Conservation (phyloP, 2,797 vertebrate species). For the Rhincodon typus region DNA sequence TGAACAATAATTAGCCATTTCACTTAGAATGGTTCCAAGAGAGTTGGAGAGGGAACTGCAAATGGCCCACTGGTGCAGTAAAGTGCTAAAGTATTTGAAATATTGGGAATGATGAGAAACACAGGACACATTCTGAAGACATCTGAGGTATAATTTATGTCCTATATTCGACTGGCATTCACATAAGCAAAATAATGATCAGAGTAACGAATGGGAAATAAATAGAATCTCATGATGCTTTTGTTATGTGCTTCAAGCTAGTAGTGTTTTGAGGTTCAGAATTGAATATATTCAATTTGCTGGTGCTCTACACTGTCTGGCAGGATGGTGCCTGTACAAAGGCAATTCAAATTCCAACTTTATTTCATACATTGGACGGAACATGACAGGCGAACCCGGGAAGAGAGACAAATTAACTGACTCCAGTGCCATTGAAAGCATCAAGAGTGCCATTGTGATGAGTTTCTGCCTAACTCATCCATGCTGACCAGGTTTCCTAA, state of each 20-base stretch:
- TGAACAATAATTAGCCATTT: neutral
- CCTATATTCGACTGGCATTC: neutral
- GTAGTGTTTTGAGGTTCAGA: neutral
- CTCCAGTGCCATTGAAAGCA: neutral
- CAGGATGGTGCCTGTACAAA: neutral
- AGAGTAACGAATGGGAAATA: neutral
- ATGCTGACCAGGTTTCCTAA: no score
- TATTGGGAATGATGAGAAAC: neutral
- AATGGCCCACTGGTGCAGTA: neutral
- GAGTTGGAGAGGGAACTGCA: neutral
- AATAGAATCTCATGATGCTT: neutral
- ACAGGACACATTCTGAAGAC: neutral
- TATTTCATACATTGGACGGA: neutral
- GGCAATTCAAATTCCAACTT: neutral
- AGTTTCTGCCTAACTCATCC: neutral
- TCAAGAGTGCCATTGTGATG: neutral
- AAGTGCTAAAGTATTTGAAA: neutral
- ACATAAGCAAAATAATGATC: neutral
- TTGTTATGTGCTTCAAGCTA: neutral
- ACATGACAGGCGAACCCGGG: neutral
- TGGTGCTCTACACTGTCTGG: neutral
- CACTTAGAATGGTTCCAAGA: neutral
- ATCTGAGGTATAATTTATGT: neutral
- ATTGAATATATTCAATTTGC: neutral
- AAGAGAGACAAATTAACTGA: neutral